Conservation (phyloP, 2,113 vertebrate species). For the Condylura cristata region DNA sequence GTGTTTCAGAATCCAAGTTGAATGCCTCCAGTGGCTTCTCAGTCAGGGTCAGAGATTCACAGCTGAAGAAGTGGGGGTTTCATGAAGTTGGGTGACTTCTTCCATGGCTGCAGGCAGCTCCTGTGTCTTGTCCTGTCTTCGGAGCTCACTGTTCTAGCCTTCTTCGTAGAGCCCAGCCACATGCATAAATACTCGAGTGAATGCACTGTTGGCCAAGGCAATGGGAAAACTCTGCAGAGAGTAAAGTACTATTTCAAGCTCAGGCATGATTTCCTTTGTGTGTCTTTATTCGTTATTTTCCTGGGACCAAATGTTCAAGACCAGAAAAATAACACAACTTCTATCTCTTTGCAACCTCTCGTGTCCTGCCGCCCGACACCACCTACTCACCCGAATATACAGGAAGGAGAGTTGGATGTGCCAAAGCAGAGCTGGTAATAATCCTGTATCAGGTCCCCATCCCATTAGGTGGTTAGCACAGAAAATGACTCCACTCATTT, state of each 20-base stretch:
- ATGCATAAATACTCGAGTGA: neutral
- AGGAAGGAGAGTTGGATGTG: neutral
- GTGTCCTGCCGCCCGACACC: no score
- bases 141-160: neutral
- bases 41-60: neutral
- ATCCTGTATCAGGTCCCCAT: neutral
- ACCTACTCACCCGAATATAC: neutral
- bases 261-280: neutral
- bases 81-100: neutral
- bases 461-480: slow-evolving; percentile 19
- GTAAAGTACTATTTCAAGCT: neutral
- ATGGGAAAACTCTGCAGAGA: neutral
- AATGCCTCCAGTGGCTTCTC: neutral
- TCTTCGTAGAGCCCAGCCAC: neutral
- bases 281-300: neutral
- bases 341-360: neutral
- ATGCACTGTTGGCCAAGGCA: neutral
- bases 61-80: neutral
- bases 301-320: neutral
- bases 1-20: accelerated
- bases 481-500: slow-evolving; percentile 39
- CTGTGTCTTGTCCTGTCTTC: neutral
- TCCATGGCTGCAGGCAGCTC: neutral
- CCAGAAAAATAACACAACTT: neutral
- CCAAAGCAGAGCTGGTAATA: neutral